Conservation (phyloP, 2,888 invertebrate genomes). For the Axea sp. region DNA sequence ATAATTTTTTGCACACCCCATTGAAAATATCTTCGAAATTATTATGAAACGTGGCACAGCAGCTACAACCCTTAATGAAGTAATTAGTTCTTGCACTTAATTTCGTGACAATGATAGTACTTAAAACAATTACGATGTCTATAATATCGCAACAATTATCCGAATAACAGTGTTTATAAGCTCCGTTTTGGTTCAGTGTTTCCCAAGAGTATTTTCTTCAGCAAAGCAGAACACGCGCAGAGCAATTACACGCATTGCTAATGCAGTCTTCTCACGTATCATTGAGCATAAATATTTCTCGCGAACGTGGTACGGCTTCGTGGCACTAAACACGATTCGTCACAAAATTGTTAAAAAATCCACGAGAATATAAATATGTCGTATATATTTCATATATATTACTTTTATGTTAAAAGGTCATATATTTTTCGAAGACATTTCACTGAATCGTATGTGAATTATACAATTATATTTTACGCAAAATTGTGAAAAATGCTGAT, state of each 20-base stretch:
- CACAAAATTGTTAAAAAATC: slow-evolving; percentile 28
- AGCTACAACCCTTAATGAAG: slow-evolving; percentile 34
- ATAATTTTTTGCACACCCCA: too few relatives aligned
- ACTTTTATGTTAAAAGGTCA: background rate
- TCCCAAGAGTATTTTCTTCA: slow-evolving; percentile 56
- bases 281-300: slow-evolving; percentile 44
- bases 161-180: slow-evolving; percentile 54
- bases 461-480: too few relatives aligned
- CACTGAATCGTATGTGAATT: too few relatives aligned
- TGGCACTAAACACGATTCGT: slow-evolving; percentile 30
- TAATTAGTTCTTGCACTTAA: slow-evolving; percentile 40
- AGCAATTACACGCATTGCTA: slow-evolving; percentile 48
- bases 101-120: slow-evolving; percentile 53
- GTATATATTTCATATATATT: slow-evolving; percentile 7
- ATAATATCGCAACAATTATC: slow-evolving; percentile 50
- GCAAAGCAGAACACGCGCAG: slow-evolving; percentile 47
- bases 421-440: too few relatives aligned
- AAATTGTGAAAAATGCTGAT: too few relatives aligned
- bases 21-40: too few relatives aligned
- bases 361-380: slow-evolving; percentile 26
- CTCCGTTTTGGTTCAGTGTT: slow-evolving; percentile 43
- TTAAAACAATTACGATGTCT: slow-evolving; percentile 53
- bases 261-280: slow-evolving; percentile 53
- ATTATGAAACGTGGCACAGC: slow-evolving; percentile 20
- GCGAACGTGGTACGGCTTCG: slow-evolving; percentile 22